A percentile compares a stretch with the other conserved stretches of the same genome.
phyloP scores from a whole-genome alignment of 1,140 invertebrate genomes.

The Samia ricini region DNA sequence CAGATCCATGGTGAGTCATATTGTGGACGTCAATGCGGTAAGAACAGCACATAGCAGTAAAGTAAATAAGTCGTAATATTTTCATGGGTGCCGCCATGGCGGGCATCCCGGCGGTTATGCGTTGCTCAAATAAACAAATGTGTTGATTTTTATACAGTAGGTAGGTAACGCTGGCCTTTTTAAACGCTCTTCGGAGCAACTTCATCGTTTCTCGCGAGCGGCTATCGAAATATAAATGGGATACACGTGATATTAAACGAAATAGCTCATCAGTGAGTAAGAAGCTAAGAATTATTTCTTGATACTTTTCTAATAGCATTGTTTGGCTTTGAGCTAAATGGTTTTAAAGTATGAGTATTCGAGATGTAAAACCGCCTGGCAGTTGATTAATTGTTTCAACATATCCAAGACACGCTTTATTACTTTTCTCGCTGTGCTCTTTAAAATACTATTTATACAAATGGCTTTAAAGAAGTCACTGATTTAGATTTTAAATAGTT shows the following conservation, averaged over 20 bases:
- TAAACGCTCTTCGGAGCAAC: slow-evolving; percentile 31
- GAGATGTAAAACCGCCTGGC: not conserved
- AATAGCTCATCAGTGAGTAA: slow-evolving; percentile 14
- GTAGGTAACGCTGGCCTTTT: slow-evolving; percentile 33
- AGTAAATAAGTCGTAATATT: slow-evolving; percentile 75
- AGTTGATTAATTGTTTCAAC: not conserved
- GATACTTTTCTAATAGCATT: slow-evolving; percentile 1
- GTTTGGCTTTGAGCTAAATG: not conserved
- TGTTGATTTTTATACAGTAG: slow-evolving; percentile 72
- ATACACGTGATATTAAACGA: slow-evolving; percentile 13
- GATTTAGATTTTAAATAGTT: too few species aligned
- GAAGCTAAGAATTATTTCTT: slow-evolving; percentile 3
- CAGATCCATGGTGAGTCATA: slow-evolving; percentile 38
- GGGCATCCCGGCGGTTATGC: slow-evolving; percentile 38
- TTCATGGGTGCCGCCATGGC: slow-evolving; percentile 63
- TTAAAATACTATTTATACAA: not conserved
- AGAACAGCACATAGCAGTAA: slow-evolving; percentile 60
- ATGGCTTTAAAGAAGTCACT: not conserved
- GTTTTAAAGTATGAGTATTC: not conserved
- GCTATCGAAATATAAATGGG: slow-evolving; percentile 13
- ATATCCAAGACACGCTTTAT: not conserved
- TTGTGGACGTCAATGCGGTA: slow-evolving; percentile 55
- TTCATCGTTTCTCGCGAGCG: slow-evolving; percentile 31
- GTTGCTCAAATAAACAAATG: slow-evolving; percentile 53
- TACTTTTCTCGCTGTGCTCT: not conserved